Percentiles rank a stretch among this genome's conserved stretches.
phyloP scores from a whole-genome alignment of 2,797 vertebrate species.

The Harpagifer antarcticus region DNA sequence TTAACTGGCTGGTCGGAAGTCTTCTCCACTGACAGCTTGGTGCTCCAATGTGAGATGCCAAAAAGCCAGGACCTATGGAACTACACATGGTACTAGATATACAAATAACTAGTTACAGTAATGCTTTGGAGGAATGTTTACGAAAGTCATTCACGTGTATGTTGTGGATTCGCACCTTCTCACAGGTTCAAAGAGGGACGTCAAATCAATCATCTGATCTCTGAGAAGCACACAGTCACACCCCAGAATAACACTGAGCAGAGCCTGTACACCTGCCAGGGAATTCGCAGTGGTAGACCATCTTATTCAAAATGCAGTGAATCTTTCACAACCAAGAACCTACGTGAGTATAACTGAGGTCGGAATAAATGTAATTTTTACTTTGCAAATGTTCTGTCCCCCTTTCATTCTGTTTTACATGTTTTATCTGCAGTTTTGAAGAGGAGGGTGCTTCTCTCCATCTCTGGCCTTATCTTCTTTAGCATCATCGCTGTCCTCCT shows the following conservation, averaged over 20 bases:
- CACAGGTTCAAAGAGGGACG: conserved; percentile 59
- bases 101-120: background rate
- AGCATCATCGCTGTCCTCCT: conserved; percentile 66
- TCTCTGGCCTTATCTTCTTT: conserved; percentile 79
- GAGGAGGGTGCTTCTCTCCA: conserved; percentile 82
- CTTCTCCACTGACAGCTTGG: conserved; percentile 77
- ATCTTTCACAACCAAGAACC: conserved; percentile 73
- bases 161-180: conserved; percentile 3
- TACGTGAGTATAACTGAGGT: conserved; percentile 71
- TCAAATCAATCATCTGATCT: accelerated
- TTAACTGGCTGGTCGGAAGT: conserved; percentile 80
- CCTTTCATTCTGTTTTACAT: conserved; percentile 2
- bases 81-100: conserved; percentile 78
- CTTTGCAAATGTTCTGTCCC: background rate
- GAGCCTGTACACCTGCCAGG: conserved; percentile 76
- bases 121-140: background rate
- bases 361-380: background rate
- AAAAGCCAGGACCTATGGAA: conserved; percentile 60
- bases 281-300: conserved; percentile 57
- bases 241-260: conserved; percentile 68
- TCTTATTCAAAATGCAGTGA: conserved; percentile 64
- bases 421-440: conserved; percentile 76
- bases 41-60: conserved; percentile 74
- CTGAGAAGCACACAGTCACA: conserved; percentile 51
- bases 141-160: background rate